Evolutionary conservation across 37 sponge, comb jelly and placozoan genomes (phyloP), one percentile per base, ranked within the genome.

Genomic region (Diacarnus erythraeanus): DNA sequence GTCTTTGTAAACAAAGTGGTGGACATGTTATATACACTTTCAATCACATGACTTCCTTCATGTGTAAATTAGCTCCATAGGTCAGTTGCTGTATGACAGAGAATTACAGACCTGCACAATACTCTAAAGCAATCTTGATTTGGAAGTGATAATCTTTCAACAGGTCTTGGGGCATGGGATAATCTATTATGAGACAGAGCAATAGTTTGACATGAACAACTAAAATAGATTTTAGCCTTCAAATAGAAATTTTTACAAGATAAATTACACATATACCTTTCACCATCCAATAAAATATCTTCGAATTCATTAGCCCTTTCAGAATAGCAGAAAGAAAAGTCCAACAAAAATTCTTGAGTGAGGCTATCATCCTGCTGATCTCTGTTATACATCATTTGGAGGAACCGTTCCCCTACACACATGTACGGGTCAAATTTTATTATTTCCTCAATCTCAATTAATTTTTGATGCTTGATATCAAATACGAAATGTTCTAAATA

Each of bases 391-490:
- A 83, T 23, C 9, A 54, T 65, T 1, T 33, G 18, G 2, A 83
- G 37, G 2, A 83, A 15, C 3, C 34, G 37, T 8, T 30, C 34
- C 0, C 83, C 83, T 2, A 83, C 22, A 15, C 74, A 6, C 47
- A 74, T 42, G 69, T 83, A 83, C 25, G 83, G 83, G n/a, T 83
- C 83, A 65, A 75, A 83, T 25, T 57, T 63, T 39, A 83, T 12
- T 2, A 83, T 23, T 10, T 64, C 42, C 2, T 63, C 33, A 20
- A 83, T 18, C 0, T 35, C 35, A 20, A 31, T 27, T 5, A 80
- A n/a, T 3, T 40, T 1, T 2, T 0, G 39, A 3, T 39, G 15
- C 25, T 73, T 75, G 26, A 23, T 6, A 40, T 75, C 69, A 39
- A 39, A 68, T 1, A 73, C 66, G n/a, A 30, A 83, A 1, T 18